Evolutionary conservation across 2,888 invertebrate species (phyloP).

Genomic region (Conchocele bisecta): DNA sequence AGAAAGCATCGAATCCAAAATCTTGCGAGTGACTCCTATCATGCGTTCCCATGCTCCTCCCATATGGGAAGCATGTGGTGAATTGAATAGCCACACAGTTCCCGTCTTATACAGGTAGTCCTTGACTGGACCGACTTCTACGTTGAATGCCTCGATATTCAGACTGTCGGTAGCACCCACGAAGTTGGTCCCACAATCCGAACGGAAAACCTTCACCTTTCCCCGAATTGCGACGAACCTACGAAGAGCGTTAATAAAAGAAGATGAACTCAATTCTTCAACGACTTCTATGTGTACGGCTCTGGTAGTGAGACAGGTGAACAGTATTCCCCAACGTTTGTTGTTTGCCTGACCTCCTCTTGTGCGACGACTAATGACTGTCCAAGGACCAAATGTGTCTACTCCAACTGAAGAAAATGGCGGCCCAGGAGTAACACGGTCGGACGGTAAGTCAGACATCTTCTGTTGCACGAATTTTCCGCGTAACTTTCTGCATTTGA

Average conservation of each 20-base stretch:
- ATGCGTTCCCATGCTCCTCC: conserved; percentile 42
- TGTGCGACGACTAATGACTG: conserved; percentile 31
- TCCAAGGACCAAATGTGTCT: conserved; percentile 56
- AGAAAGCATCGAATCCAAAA: conserved; percentile 30
- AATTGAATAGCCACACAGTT: conserved; percentile 32
- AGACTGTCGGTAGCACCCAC: conserved; percentile 23
- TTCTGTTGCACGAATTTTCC: conserved; percentile 22
- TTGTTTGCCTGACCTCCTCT: conserved; percentile 33
- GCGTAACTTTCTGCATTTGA: conserved; percentile 36
- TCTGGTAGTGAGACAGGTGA: conserved; percentile 43
- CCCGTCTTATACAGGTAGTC: background rate
- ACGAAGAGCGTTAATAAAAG: conserved; percentile 44
- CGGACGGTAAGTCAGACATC: conserved; percentile 49
- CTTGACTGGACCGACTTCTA: conserved; percentile 2
- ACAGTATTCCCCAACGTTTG: conserved; percentile 50
- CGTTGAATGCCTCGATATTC: background rate
- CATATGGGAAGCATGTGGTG: conserved; percentile 30
- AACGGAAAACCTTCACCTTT: conserved; percentile 22
- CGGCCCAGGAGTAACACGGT: conserved; percentile 34
- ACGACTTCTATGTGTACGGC: conserved; percentile 57
- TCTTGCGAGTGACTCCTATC: conserved; percentile 23
- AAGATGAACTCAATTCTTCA: conserved; percentile 33
- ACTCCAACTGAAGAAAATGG: conserved; percentile 47
- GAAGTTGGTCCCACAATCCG: conserved; percentile 38
- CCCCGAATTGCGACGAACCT: conserved; percentile 38